These are phyloP conservation scores for Trichomalopsis sarcophagae DNA, from an alignment of 1,140 invertebrate genomes.

Conservation along the genomic window DNA sequence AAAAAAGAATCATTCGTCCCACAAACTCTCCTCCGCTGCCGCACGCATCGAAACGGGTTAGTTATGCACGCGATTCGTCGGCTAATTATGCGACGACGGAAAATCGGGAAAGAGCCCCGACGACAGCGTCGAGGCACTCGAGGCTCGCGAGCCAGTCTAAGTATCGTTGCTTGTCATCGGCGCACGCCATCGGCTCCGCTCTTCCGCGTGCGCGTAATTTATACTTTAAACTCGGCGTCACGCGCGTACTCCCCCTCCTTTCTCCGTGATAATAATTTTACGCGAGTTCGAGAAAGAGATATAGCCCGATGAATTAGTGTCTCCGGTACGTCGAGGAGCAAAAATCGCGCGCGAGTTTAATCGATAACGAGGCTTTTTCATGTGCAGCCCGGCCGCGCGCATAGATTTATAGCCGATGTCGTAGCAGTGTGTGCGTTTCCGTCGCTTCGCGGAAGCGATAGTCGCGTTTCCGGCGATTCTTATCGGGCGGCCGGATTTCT, in stretches of 20 bases:
- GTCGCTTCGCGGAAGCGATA: background rate
- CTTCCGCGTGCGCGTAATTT: conserved; percentile 50
- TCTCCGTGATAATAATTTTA: conserved; percentile 56
- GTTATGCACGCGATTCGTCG: conserved; percentile 32
- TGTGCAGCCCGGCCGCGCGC: background rate
- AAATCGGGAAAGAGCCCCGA: conserved; percentile 35
- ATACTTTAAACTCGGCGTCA: conserved; percentile 64
- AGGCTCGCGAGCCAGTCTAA: conserved; percentile 21
- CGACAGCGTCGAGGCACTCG: conserved; percentile 25
- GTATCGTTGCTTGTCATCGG: conserved; percentile 57
- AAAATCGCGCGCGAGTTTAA: conserved; percentile 63
- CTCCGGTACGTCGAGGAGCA: conserved; percentile 37
- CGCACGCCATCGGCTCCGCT: conserved; percentile 55
- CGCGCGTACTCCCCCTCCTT: conserved; percentile 62
- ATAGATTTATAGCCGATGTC: background rate
- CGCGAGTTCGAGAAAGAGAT: conserved; percentile 2
- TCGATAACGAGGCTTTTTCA: conserved; percentile 59
- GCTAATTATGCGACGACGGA: conserved; percentile 32
- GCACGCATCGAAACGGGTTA: background rate
- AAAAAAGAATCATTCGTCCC: background rate
- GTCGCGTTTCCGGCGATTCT: background rate
- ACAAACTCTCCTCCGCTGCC: too few species aligned
- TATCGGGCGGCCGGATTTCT: background rate
- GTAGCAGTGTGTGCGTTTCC: background rate
- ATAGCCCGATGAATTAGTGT: conserved; percentile 32